Evolutionary conservation across 1,140 invertebrate species (phyloP).

Genomic region (Aporrectodea caliginosa): DNA sequence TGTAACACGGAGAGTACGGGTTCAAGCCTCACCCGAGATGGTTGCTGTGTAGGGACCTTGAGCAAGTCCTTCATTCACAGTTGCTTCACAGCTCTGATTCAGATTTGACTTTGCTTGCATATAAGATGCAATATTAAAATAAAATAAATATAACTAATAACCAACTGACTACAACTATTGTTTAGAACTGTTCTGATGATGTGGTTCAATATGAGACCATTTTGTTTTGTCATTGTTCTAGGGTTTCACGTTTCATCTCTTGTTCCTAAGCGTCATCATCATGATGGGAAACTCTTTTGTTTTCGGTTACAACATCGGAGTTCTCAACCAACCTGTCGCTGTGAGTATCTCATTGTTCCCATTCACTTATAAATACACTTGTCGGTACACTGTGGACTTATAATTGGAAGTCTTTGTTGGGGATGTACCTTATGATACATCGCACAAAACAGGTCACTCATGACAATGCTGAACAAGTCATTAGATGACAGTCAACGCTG

Average conservation of each 20-base stretch:
- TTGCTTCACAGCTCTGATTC: too few species aligned
- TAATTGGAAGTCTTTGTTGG: not conserved
- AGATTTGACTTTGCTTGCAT: too few species aligned
- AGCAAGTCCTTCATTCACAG: too few species aligned
- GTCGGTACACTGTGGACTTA: not conserved
- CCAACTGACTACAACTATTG: not conserved
- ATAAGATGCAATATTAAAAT: too few species aligned
- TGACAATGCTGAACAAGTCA: not conserved
- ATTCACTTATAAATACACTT: not conserved
- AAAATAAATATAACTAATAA: not conserved
- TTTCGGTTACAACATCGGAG: constrained; percentile 90
- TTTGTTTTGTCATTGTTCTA: not conserved
- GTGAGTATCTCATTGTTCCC: constrained; percentile 56
- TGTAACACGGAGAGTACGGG: too few species aligned
- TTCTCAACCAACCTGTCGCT: constrained; percentile 82
- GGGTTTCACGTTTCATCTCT: constrained; percentile 9
- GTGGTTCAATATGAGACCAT: not conserved
- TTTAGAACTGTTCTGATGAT: not conserved
- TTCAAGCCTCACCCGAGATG: too few species aligned
- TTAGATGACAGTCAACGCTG: not conserved
- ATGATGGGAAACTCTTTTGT: constrained; percentile 81
- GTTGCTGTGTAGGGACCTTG: too few species aligned
- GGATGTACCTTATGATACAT: not conserved
- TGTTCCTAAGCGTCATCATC: constrained; percentile 15
- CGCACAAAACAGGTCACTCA: not conserved